phyloP scores from a whole-genome alignment of 2,888 invertebrate genomes.

The Ennomos erosarius region DNA sequence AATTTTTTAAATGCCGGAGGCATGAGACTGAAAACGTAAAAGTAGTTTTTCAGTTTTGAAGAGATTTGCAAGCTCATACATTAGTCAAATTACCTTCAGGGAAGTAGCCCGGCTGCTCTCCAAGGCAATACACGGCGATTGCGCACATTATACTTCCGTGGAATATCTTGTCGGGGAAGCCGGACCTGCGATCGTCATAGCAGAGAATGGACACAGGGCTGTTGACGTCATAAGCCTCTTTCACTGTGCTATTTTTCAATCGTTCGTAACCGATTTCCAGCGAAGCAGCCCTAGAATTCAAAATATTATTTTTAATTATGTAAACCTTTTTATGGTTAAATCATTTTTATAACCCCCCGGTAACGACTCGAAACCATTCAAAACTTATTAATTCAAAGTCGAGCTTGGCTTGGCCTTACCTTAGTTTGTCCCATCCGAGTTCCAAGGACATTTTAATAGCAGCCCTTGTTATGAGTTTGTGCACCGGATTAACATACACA shows the following conservation, averaged over 20 bases:
- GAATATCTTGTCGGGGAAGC: slow-evolving; percentile 13
- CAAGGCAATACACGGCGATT: slow-evolving; percentile 4
- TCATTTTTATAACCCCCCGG: too few species aligned
- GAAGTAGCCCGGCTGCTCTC: slow-evolving; percentile 16
- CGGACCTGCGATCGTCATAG: slow-evolving; percentile 12
- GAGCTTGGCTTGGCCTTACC: slow-evolving; percentile 8
- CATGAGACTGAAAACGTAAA: too few species aligned
- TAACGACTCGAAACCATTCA: too few species aligned
- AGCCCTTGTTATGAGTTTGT: slow-evolving; percentile 9
- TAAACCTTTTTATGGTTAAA: too few species aligned
- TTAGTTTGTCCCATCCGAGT: slow-evolving; percentile 25
- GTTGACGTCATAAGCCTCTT: slow-evolving; percentile 14
- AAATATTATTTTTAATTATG: neutral
- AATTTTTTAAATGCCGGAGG: too few species aligned
- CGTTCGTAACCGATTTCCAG: slow-evolving; percentile 17
- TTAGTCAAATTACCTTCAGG: slow-evolving; percentile 23
- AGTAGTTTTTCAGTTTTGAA: too few species aligned
- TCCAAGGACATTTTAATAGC: slow-evolving; percentile 29
- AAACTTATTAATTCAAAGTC: too few species aligned
- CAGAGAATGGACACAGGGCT: slow-evolving; percentile 23
- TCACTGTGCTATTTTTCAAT: slow-evolving; percentile 12
- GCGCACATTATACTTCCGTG: slow-evolving; percentile 22
- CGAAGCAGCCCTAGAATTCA: slow-evolving; percentile 20
- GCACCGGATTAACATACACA: neutral
- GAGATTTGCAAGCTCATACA: too few species aligned